Base-by-base conservation (phyloP, 2,888 invertebrate species). In the Synergus itoensis region DNA sequence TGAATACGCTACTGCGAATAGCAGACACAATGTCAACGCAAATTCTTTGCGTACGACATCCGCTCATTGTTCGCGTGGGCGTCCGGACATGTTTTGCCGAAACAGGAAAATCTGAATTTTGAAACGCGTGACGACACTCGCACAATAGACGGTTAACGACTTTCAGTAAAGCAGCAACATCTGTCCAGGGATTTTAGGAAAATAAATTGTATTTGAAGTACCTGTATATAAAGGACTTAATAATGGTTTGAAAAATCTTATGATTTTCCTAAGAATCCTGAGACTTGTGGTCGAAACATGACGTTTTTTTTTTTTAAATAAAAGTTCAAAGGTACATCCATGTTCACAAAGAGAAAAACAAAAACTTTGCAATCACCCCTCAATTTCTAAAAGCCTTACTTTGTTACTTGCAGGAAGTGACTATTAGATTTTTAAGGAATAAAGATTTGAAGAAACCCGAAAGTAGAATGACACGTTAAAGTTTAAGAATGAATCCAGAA, bases 71-170 rank as follows among this genome's bases (percentile, higher is more conserved):
- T 53, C 53, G 73, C 53, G 73, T 53, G 73, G 73, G 73, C 73
- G 73, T 73, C 53, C 73, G 73, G 73, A 73, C 73, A 73, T 73
- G 73, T 73, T 73, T 73, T 73, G 73, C 73, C 73, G 73, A 73
- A 73, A 73, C 73, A 73, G 73, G 73, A 73, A 73, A 73, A 73
- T 73, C 73, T 73, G 73, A 73, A 73, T 73, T 73, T 73, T 73
- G 40, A 73, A 73, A 53, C 73, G 73, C 73, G 48, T 73, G 73
- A 53, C 73, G 73, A 73, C 73, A 73, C 73, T 36, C 28, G 73
- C 73, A 73, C 73, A 73, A 73, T 73, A 14, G 73, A 9, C 73
- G 4, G 73, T 11, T 73, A 73, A 73, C 73, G 73, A 73, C 73
- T 73, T 28, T 36, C 28, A 36, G 28, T 7, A n/a, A 73, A 73